Base-by-base conservation (phyloP, 2,113 vertebrate species). In the Galeopterus variegatus region DNA sequence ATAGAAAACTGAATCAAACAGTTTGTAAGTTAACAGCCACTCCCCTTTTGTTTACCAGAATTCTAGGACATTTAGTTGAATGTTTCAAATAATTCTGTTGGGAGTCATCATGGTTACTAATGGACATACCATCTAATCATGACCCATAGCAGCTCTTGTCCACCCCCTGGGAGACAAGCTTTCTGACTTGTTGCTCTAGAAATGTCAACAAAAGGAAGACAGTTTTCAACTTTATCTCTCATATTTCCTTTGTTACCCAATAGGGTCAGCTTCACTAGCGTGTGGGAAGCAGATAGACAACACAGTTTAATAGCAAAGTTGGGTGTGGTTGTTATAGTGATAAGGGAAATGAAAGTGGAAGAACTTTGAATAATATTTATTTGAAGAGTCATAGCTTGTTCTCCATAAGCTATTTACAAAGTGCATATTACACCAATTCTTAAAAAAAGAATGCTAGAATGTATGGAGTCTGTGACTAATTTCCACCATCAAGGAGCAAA, bases 281-380 rank as follows among this genome's bases (percentile, higher is more conserved):
- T 89, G 97, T 70, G 95, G 93, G 97, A 96, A 97, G 87, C 91
- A 89, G 95, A 97, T 33, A 95, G 94, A 92, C 90, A 89, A 82
- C 77, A 79, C 23, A 28, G 82, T 50, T 88, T 87, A 91, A 96
- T 33, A 94, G 96, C 85, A 19, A 87, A 23, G 56, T 3, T 92
- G 93, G 96, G 97, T 93, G 96, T 88, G 96, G 92, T 33, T 36
- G 67, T 80, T 76, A 73, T 1, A 33, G 90, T 82, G 96, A 96
- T 94, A 97, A 97, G 88, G 96, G 94, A 97, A 95, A 98, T 93
- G 93, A 97, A 97, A 98, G 95, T 83, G 96, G 96, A 97, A 93
- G 90, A 58, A 64, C 76, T 48, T 11, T 58, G 83, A 94, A 94
- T 97, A 97, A 97, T 97, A 97, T 97, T 97, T 97, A 97, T 77